phyloP scores from a whole-genome alignment of 2,797 vertebrate genomes.

The Tamandua tetradactyla region DNA sequence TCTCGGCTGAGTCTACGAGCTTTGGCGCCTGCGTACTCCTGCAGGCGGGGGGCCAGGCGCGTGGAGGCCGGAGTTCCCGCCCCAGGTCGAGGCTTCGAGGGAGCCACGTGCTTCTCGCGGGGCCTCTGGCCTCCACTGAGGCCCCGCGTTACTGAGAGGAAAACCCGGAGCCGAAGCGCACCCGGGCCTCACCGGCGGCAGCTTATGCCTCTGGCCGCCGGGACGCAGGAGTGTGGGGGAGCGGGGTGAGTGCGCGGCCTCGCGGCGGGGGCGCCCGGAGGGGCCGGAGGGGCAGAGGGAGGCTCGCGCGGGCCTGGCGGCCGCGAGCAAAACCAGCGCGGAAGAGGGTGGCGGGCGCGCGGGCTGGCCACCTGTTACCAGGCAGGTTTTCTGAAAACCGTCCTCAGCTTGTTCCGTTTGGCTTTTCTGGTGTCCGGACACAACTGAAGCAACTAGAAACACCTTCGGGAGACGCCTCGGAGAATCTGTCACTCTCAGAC shows the following conservation, averaged over 20 bases:
- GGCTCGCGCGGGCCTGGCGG: background rate
- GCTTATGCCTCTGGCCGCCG: background rate
- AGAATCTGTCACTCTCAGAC: background rate
- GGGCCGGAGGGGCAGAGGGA: rapidly evolving
- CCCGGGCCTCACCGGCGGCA: background rate
- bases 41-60: background rate
- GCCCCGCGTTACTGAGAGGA: background rate
- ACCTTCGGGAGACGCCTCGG: background rate
- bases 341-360: background rate
- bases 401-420: background rate
- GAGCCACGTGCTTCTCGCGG: background rate
- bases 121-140: background rate
- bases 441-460: background rate
- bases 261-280: background rate
- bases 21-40: background rate
- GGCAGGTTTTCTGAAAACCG: background rate
- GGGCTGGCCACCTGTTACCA: background rate
- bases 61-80: background rate
- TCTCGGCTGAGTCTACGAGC: background rate
- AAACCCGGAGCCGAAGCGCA: background rate
- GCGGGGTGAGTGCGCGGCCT: background rate
- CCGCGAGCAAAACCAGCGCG: background rate
- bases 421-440: background rate
- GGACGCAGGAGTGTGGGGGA: background rate
- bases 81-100: constrained; percentile 17